Base-by-base conservation (phyloP, 1,140 invertebrate species). In the Drosophila rufa region DNA sequence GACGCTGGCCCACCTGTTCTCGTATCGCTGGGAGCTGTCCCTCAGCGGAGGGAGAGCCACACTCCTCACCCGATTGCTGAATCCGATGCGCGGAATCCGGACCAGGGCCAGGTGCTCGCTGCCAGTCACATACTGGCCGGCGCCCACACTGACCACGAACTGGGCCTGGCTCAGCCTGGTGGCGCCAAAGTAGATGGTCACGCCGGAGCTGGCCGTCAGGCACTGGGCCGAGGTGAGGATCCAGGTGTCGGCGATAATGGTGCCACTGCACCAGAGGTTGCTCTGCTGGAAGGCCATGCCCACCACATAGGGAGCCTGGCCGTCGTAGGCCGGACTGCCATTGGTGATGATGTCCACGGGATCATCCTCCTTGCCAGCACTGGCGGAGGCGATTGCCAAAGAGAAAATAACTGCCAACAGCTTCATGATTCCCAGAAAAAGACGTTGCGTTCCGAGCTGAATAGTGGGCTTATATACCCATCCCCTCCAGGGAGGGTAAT, bases 281-380 rank as follows among this genome's bases (percentile, higher is more conserved):
- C 47, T 61, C 15, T 40, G 56, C 0, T 66, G 25, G 22, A 85
- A 89, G 2, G 58, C 58, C 38, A 95, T 79, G 4, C 91, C 91
- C 12, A 93, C 94, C 71, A 94, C 94, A 48, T 93, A 94, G 1
- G 94, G 94, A 15, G 94, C 93, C 79, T 94, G 50, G 12, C 57
- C 33, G 11, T 59, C 50, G 17, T 53, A 61, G 5, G 79, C 79
- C 2, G 56, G 38, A 30, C 56, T 61, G 9, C 79, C 79, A 46
- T 81, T 81, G 56, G 79, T 81, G 22, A 81, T 81, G 11, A 81
- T 62, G 2, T 45, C 25, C 11, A 76, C 43, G 0, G 40, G 53
- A 2, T 47, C 25, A 2, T 47, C 11, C 15, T 50, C 3, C 40
- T 27, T 30, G 3, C 6, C n/a, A 15, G 45, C 30, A 22, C 8